A percentile compares a stretch with the other conserved stretches of the same genome.
phyloP scores from a whole-genome alignment of 2,113 vertebrate genomes.

The Hemiprocne comata region DNA sequence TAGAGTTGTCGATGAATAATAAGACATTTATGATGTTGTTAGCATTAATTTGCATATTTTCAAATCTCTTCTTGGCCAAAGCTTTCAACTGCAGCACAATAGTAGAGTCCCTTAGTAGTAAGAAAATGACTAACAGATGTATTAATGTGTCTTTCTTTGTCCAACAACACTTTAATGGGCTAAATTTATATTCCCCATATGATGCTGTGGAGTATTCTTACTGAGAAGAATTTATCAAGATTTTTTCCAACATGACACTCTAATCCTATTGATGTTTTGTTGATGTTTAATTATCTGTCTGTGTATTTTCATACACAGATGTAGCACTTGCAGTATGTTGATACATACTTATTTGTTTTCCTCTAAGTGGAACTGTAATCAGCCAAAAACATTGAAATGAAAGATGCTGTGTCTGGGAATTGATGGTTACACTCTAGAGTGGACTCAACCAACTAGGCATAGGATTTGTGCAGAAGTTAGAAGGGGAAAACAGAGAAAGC shows the following conservation, averaged over 20 bases:
- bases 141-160: slow-evolving; percentile 67
- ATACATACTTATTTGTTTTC: slow-evolving; percentile 37
- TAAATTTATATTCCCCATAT: slow-evolving; percentile 71
- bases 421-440: not conserved
- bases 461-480: not conserved
- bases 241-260: slow-evolving; percentile 67
- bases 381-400: slow-evolving; percentile 23
- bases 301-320: slow-evolving; percentile 61
- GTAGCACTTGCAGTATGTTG: slow-evolving; percentile 1
- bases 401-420: slow-evolving; percentile 24
- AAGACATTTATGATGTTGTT: slow-evolving; percentile 68
- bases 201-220: slow-evolving; percentile 56
- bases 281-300: slow-evolving; percentile 77
- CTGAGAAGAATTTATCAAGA: slow-evolving; percentile 76
- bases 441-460: slow-evolving; percentile 33
- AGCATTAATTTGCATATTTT: slow-evolving; percentile 72
- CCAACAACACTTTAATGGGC: slow-evolving; percentile 59
- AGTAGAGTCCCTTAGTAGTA: slow-evolving; percentile 50
- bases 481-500: not conserved
- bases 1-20: slow-evolving; percentile 15
- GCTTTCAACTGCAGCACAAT: slow-evolving; percentile 47
- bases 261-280: slow-evolving; percentile 77
- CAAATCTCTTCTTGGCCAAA: slow-evolving; percentile 58
- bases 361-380: slow-evolving; percentile 21
- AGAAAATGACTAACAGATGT: slow-evolving; percentile 62